phyloP scores from a whole-genome alignment of 2,888 invertebrate genomes.

The Proisotoma minuta region DNA sequence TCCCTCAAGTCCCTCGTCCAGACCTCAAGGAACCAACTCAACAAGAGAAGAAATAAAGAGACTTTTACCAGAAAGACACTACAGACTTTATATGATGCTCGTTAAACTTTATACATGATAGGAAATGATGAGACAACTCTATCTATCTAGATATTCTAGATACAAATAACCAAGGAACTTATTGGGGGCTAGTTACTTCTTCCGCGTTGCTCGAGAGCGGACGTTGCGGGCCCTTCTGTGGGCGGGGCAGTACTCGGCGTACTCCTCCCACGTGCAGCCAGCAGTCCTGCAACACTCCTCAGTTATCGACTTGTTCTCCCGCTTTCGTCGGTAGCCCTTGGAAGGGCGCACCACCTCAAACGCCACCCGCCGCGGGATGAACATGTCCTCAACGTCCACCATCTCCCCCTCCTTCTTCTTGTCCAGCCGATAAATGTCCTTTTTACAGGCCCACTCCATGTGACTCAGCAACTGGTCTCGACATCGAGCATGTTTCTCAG shows the following conservation, averaged over 20 bases:
- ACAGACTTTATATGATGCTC: no score
- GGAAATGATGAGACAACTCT: no score
- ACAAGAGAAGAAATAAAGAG: no score
- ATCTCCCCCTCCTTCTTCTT: slow-evolving; percentile 31
- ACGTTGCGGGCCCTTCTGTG: slow-evolving; percentile 51
- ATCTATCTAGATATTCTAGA: no score
- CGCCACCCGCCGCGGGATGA: slow-evolving; percentile 39
- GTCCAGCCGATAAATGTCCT: slow-evolving; percentile 57
- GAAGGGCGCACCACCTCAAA: not conserved
- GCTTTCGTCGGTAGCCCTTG: slow-evolving; percentile 36
- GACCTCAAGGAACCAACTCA: no score
- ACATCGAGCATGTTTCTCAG: slow-evolving; percentile 58
- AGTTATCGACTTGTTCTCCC: slow-evolving; percentile 54
- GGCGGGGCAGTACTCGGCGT: slow-evolving; percentile 62
- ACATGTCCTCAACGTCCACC: slow-evolving; percentile 31
- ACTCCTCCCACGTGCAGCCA: slow-evolving; percentile 62
- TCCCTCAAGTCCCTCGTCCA: no score
- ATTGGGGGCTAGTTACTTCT: no score
- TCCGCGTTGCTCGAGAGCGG: slow-evolving; percentile 4
- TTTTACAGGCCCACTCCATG: slow-evolving; percentile 61
- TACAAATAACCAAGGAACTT: no score
- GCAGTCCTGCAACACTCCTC: slow-evolving; percentile 58
- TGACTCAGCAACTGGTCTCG: slow-evolving; percentile 58
- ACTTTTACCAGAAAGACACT: no score
- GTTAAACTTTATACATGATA: no score